A percentile compares a stretch with the other conserved stretches of the same genome.
These are phyloP conservation scores for Galemys pyrenaicus DNA, from an alignment of 2,113 vertebrate species.

Conservation along the genomic window DNA sequence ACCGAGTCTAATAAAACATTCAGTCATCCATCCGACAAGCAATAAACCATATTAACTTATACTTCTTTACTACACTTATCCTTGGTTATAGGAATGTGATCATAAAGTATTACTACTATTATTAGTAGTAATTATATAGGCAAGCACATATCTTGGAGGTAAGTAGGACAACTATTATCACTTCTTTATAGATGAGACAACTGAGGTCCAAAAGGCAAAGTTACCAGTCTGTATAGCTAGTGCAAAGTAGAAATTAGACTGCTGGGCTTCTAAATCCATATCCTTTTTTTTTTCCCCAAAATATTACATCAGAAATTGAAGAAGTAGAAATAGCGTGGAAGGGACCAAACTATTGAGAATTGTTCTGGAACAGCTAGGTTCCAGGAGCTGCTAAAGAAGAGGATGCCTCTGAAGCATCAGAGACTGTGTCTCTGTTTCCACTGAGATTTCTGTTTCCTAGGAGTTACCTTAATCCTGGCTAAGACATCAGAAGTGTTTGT, in stretches of 20 bases:
- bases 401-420: neutral
- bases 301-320: neutral
- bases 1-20: neutral
- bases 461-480: neutral
- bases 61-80: neutral
- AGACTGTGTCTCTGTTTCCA: neutral
- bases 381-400: neutral
- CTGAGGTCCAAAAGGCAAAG: neutral
- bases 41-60: neutral
- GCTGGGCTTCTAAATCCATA: neutral
- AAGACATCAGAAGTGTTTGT: neutral
- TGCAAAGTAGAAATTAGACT: neutral
- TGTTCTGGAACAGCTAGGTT: neutral
- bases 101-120: neutral
- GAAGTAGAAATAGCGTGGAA: neutral
- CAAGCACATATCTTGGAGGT: neutral
- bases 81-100: neutral
- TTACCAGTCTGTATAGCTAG: neutral
- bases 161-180: neutral
- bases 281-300: neutral
- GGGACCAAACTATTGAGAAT: neutral
- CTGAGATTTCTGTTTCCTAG: neutral
- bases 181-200: neutral
- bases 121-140: neutral
- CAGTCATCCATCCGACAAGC: neutral